Base-by-base conservation (phyloP, 1,140 invertebrate genomes). In the Acyrthosiphon pisum region DNA sequence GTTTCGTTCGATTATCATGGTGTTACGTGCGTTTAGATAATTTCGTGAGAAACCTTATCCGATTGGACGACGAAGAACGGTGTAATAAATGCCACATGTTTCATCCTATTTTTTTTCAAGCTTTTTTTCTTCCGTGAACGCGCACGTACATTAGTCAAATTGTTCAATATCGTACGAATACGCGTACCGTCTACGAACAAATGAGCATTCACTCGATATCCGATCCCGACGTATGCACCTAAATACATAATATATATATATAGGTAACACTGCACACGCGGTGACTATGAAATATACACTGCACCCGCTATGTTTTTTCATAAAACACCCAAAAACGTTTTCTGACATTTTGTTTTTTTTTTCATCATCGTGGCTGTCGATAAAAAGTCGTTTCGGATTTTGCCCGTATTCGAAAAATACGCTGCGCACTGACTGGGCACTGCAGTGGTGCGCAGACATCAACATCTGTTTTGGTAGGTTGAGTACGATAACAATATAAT, bases 141-240 rank as follows among this genome's bases (percentile, higher is more conserved):
- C 14, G 7, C 37, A 41, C 37, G 37, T 90, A 68, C 37, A 90
- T 68, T 44, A 68, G 37, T 44, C 37, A 44, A 68, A 90, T 68
- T 68, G 1, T 68, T 90, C 53, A 90, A 90, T 68, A 90, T n/a
- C 37, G 41, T 68, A 68, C 89, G 60, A 90, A 90, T 44, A 90
- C 20, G 20, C 4, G 3, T 9, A 56, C 14, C 14, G 37, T 60
- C 11, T 44, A 46, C 37, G 7, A 44, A 90, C 26, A 90, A 68
- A 90, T 90, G 56, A 90, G 23, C 37, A 68, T 90, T 46, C 48
- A 89, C 48, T 89, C 22, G 35, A 89, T n/a, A 89, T 89, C 48
- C 22, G 23, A 88, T 88, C 86, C 14, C 7, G 6, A 35, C 18
- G 44, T 46, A 18, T 48, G 18, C n/a, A 48, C n/a, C 30, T 30